Base-by-base conservation (phyloP, 2,113 vertebrate genomes). In the Oostethus manadensis region DNA sequence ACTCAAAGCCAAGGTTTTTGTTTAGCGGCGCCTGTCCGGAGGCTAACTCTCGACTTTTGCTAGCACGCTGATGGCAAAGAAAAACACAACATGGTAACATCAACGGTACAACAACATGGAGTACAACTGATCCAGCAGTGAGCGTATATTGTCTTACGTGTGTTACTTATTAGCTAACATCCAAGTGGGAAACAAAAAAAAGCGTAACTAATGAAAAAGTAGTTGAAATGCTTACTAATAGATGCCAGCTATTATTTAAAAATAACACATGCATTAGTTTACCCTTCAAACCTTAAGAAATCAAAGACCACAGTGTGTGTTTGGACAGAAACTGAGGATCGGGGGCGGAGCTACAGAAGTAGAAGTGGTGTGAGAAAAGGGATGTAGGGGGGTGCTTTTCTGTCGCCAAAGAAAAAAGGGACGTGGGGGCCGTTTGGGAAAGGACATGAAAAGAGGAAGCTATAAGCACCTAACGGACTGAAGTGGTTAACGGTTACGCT, bases 111-210 rank as follows among this genome's bases (percentile, higher is more conserved):
- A 85, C 76, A 86, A 88, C 74, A 88, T 88, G 84, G 91, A 92
- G 92, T 94, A 96, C 92, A 89, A 98, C 97, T 98, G 96, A 93
- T 91, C 96, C 97, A 98, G 97, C 96, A 99, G 97, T 96, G 92
- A 93, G 91, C 93, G 88, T 92, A 93, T 82, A 83, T 72, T 79
- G 71, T 91, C 92, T 92, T 35, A 93, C 86, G 89, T 88, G 89
- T 88, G 92, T 93, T 92, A 94, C 38, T 92, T 92, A 92, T 87
- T 88, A 80, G 86, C 70, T 81, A 88, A 90, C 82, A 84, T 93
- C 92, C 89, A 86, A 90, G 89, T 78, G 29, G 38, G 20, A 13
- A 6, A 29, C 1, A 9, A 17, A 17, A 82, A 81, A 80, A 91
- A 93, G 88, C 91, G 89, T 90, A 92, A 87, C 91, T 40, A 38